Conservation (phyloP, 1,140 invertebrate species). For the Zophobas morio region DNA sequence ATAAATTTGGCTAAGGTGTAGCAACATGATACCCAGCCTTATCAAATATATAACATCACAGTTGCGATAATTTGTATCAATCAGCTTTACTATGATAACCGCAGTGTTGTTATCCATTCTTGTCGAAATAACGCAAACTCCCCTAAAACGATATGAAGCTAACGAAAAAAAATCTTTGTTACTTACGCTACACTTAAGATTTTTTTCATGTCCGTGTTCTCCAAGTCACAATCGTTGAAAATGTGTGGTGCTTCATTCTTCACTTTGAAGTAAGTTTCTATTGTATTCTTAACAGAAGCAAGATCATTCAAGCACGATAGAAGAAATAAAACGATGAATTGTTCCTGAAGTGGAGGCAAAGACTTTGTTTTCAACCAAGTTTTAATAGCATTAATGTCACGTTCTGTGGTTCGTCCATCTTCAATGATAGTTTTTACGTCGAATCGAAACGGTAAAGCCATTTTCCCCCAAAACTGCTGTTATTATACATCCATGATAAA, state of each 20-base stretch:
- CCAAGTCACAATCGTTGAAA: slow-evolving; percentile 69
- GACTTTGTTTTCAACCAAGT: background rate
- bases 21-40: slow-evolving; percentile 76
- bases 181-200: slow-evolving; percentile 58
- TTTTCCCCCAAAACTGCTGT: too few relatives aligned
- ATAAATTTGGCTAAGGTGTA: slow-evolving; percentile 67
- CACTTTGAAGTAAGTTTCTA: slow-evolving; percentile 72
- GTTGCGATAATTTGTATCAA: slow-evolving; percentile 71
- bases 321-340: slow-evolving; percentile 72
- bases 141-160: background rate
- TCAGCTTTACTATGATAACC: slow-evolving; percentile 75
- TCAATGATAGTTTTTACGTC: background rate
- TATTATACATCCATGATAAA: too few relatives aligned
- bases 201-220: slow-evolving; percentile 43
- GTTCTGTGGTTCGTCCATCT: background rate
- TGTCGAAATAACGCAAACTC: slow-evolving; percentile 67
- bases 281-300: slow-evolving; percentile 71
- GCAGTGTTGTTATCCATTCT: slow-evolving; percentile 73
- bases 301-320: slow-evolving; percentile 72
- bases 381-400: background rate
- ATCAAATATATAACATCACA: slow-evolving; percentile 74
- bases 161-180: background rate
- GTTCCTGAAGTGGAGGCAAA: slow-evolving; percentile 45
- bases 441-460: too few relatives aligned
- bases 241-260: slow-evolving; percentile 72